Percentiles rank a stretch among this genome's conserved stretches.
Evolutionary conservation across 2,888 invertebrate species (phyloP).

Genomic region (Leucophenga montana): DNA sequence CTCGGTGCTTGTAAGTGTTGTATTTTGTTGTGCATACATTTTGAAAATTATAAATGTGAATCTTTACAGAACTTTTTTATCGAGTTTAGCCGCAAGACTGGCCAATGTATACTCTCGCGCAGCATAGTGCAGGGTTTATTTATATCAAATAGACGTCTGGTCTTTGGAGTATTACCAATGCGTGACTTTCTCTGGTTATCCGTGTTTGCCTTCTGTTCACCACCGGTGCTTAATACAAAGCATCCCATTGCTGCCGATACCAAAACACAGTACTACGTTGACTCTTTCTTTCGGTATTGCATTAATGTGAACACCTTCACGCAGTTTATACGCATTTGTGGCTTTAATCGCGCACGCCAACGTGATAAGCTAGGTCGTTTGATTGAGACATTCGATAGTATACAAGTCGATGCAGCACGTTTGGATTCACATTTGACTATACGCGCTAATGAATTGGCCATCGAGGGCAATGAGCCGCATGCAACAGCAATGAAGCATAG

Average conservation of each 20-base stretch:
- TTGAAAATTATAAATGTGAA: background rate
- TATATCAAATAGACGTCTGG: constrained; percentile 72
- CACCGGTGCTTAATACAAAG: constrained; percentile 88
- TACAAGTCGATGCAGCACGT: constrained; percentile 92
- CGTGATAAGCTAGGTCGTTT: constrained; percentile 92
- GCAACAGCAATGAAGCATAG: constrained; percentile 79
- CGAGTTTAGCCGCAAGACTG: constrained; percentile 89
- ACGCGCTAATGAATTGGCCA: constrained; percentile 77
- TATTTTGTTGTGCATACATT: background rate
- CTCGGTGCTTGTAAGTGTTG: constrained; percentile 81
- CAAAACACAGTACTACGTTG: constrained; percentile 86
- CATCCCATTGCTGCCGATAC: constrained; percentile 75
- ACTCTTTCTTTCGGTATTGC: constrained; percentile 90
- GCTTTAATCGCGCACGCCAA: constrained; percentile 96
- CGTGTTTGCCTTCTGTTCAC: constrained; percentile 89
- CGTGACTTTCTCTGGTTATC: constrained; percentile 90
- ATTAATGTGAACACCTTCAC: constrained; percentile 84
- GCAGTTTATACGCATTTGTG: constrained; percentile 89
- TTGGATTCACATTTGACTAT: constrained; percentile 89
- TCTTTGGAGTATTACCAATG: constrained; percentile 75
- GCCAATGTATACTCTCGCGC: constrained; percentile 92
- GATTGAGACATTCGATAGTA: constrained; percentile 85
- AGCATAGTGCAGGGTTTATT: constrained; percentile 91
- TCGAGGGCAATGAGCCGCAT: constrained; percentile 82
- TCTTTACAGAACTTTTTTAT: constrained; percentile 87